These are phyloP conservation scores for Empis livida DNA, from an alignment of 2,888 invertebrate genomes.

Conservation along the genomic window DNA sequence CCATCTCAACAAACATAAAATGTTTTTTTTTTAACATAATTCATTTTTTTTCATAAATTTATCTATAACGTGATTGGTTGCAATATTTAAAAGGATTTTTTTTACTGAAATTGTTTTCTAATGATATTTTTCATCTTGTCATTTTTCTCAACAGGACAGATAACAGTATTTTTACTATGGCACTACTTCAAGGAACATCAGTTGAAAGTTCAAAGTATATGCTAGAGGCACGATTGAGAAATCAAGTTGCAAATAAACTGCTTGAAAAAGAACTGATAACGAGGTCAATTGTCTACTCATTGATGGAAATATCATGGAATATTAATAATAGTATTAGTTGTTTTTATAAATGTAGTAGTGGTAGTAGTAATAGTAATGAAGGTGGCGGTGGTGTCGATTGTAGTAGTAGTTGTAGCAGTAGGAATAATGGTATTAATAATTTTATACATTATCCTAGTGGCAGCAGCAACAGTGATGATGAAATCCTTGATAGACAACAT, in stretches of 20 bases:
- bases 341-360: background rate
- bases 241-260: constrained; percentile 13
- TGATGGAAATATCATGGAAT: constrained; percentile 17
- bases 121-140: background rate
- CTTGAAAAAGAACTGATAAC: constrained; percentile 17
- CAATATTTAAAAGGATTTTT: constrained; percentile 1
- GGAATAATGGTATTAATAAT: no score
- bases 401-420: no score
- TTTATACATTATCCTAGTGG: no score
- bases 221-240: constrained; percentile 25
- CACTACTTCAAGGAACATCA: constrained; percentile 20
- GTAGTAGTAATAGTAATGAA: no score
- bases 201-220: constrained; percentile 24
- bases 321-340: background rate
- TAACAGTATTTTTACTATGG: constrained; percentile 18
- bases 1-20: background rate
- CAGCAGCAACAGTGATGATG: background rate
- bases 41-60: background rate
- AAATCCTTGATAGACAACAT: constrained; percentile 5
- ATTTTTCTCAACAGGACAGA: constrained; percentile 8
- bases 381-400: no score
- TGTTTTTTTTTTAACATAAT: background rate
- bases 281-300: constrained; percentile 21
- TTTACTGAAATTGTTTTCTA: background rate
- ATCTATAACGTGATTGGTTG: no score